Conservation (phyloP, 23 tunicate species). For the Ciona savignyi region DNA sequence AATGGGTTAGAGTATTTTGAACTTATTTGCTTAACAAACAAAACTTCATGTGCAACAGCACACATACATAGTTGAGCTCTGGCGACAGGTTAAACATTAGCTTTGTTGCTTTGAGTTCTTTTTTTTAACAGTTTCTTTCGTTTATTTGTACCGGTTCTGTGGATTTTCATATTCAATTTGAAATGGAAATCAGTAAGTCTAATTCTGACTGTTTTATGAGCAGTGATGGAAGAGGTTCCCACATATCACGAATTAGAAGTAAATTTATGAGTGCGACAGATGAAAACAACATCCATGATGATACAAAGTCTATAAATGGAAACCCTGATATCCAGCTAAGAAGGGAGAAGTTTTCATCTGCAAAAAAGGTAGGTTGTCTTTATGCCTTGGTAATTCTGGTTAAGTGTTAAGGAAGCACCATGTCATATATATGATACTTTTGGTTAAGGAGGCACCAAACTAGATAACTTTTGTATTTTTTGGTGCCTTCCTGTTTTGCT, state of each 20-base stretch:
- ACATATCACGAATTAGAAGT: conserved; percentile 58
- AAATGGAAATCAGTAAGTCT: not conserved
- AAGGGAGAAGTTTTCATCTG: conserved; percentile 73
- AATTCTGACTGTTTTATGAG: not conserved
- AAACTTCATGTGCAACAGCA: not conserved
- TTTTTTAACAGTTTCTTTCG: not conserved
- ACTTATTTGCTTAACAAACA: not conserved
- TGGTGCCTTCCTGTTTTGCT: too few relatives aligned
- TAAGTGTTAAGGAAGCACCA: too few relatives aligned
- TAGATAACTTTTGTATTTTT: too few relatives aligned
- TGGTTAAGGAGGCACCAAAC: too few relatives aligned
- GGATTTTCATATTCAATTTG: too few relatives aligned
- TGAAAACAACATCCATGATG: conserved; percentile 9
- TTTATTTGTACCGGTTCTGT: too few relatives aligned
- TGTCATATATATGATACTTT: too few relatives aligned
- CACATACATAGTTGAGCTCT: not conserved
- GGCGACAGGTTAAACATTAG: not conserved
- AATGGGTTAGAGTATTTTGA: too few relatives aligned
- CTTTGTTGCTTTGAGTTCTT: not conserved
- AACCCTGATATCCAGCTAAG: conserved; percentile 22
- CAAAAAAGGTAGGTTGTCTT: conserved; percentile 41
- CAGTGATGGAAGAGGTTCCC: conserved; percentile 31
- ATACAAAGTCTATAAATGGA: conserved; percentile 36
- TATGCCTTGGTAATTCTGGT: not conserved
- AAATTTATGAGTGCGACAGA: conserved; percentile 50